Base-by-base conservation (phyloP, 1,140 invertebrate genomes). In the Steinernema feltiae region DNA sequence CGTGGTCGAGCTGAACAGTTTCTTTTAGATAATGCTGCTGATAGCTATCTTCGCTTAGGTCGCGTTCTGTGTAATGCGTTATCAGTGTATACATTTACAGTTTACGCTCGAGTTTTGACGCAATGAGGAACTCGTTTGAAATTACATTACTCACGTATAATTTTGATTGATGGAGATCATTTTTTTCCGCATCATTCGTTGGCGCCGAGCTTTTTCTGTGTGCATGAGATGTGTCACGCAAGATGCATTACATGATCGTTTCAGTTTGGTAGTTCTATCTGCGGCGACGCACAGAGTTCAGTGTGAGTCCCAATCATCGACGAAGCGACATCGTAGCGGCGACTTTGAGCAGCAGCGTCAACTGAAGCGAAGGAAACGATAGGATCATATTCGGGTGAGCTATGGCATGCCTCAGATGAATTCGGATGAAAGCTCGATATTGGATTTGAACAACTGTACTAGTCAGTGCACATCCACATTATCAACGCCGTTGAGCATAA, bases 401-500 rank as follows among this genome's bases (percentile, higher is more conserved):
- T 12, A 46, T 46, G 41, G 41, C 41, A 46, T 46, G 41, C 41
- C 41, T 46, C 41, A 46, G 41, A 46, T 46, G 41, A 46, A 46
- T 46, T 46, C 41, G 41, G 41, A 46, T 46, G 41, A 46, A 46
- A 46, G 41, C 41, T 46, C 41, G 41, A 46, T 46, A 46, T 46
- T 46, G 41, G 41, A 46, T 46, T 46, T 46, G 41, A 46, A 46
- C 41, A n/a, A 46, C 41, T 46, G 41, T 46, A 46, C 41, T 46
- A 46, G 41, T 46, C 41, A 63, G 24, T 12, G 24, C 12, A 63
- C 53, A 63, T 63, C 53, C 53, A 63, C 53, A 17, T 63, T 63
- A 21, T 63, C 53, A 7, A 63, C 53, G 53, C 53, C 53, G 12
- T 63, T 63, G 53, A 63, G 53, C 53, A 63, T 63, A 7, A 63